phyloP scores from a whole-genome alignment of 2,888 invertebrate species.

The Terebella lapidaria region DNA sequence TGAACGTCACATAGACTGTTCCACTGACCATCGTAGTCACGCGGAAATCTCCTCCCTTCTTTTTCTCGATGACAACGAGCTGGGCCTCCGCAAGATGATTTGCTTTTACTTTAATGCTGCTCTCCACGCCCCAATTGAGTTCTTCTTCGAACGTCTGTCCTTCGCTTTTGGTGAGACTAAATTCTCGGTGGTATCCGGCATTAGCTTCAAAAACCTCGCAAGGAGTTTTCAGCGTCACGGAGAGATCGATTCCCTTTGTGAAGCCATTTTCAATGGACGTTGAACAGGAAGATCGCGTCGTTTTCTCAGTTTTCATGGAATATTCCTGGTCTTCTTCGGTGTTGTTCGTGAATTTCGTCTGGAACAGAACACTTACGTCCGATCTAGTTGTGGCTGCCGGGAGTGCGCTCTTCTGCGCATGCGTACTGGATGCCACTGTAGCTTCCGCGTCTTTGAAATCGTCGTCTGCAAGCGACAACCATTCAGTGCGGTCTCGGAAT shows the following conservation, averaged over 20 bases:
- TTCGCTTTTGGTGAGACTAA: conserved; percentile 44
- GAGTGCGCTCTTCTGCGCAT: background rate
- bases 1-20: conserved; percentile 26
- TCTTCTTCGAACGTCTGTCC: conserved; percentile 48
- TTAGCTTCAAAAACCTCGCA: conserved; percentile 51
- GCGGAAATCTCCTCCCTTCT: conserved; percentile 31
- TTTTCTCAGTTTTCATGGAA: conserved; percentile 30
- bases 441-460: background rate
- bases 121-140: conserved; percentile 52
- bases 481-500: conserved; percentile 20
- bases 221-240: conserved; percentile 49
- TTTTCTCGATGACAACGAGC: conserved; percentile 46
- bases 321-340: conserved; percentile 28
- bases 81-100: conserved; percentile 44
- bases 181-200: conserved; percentile 51
- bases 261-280: conserved; percentile 25
- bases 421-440: background rate
- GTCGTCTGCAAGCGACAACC: conserved; percentile 16
- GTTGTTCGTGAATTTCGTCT: conserved; percentile 30
- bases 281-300: conserved; percentile 22
- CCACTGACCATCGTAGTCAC: conserved; percentile 30
- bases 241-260: conserved; percentile 47
- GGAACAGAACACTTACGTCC: conserved; percentile 24
- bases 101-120: conserved; percentile 35
- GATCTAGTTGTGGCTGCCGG: background rate